Evolutionary conservation across 2,113 vertebrate genomes (phyloP).

Genomic region (Aegotheles bennettii): DNA sequence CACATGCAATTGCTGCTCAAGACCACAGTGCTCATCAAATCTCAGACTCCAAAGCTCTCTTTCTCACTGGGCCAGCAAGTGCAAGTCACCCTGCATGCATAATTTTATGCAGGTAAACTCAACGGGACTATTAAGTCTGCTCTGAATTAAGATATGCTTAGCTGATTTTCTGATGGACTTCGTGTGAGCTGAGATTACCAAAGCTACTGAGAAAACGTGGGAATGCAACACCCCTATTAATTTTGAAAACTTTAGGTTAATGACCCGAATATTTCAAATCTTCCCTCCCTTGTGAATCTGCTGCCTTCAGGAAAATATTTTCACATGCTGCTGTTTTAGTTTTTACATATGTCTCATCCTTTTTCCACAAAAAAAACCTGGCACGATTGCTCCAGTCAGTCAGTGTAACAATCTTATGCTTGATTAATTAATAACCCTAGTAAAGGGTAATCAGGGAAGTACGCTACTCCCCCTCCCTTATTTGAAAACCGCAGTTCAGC

Average conservation of each 20-base stretch:
- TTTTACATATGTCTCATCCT: neutral
- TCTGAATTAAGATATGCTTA: neutral
- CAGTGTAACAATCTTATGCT: conserved; percentile 14
- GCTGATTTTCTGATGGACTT: neutral
- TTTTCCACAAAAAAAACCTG: neutral
- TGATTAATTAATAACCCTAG: conserved; percentile 65
- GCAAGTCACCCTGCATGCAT: neutral
- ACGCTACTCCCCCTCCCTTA: conserved; percentile 4
- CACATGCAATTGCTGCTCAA: neutral
- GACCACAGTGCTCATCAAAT: neutral
- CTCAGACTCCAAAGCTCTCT: neutral
- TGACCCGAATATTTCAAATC: neutral
- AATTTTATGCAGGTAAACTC: neutral
- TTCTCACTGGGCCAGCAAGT: neutral
- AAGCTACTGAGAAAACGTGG: neutral
- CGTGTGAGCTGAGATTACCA: neutral
- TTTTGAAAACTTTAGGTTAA: neutral
- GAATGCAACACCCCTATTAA: neutral
- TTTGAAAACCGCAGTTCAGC: conserved; percentile 14
- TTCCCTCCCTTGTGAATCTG: neutral
- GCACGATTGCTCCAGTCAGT: conserved; percentile 19
- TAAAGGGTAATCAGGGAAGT: conserved; percentile 16
- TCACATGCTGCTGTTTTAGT: neutral
- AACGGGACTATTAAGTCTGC: neutral
- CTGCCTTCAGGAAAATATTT: neutral